Evolutionary conservation across 2,797 vertebrate species (phyloP), one percentile per base, ranked within the genome.

Genomic region (Leuciscus waleckii): DNA sequence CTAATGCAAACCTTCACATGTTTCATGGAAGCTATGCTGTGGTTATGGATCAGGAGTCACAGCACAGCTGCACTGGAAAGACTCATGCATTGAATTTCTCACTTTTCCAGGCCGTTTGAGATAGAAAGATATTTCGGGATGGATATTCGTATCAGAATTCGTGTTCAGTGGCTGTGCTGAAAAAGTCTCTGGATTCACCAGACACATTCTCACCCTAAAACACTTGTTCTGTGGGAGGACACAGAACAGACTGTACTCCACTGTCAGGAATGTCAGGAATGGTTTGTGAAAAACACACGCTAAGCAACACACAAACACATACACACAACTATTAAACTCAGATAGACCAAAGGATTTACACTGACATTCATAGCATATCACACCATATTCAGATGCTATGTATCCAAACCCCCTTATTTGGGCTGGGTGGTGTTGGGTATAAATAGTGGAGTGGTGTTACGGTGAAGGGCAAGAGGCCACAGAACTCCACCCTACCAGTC

Each of bases 351-450:
- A 63, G 19, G 32, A 81, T 67, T 63, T 32, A 83, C 32, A 43
- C 43, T 32, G 37, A 76, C 21, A 26, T 39, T 21, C 65, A 68
- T 41, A 86, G 35, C 21, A 71, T 61, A 67, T 73, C 56, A 79
- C n/a, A 13, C 29, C 49, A 74, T 68, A 82, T 23, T 51, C 54
- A 80, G 35, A 81, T 75, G 58, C 65, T 54, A 58, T 54, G 46
- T 87, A 83, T 86, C 75, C 88, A 82, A 88, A 90, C 71, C 90
- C 87, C 86, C 90, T 93, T 91, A 92, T 92, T 93, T 92, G 89
- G 89, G 69, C 79, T 84, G 87, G 87, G 86, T 88, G 86, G 86
- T 87, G 83, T 86, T 80, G 67, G 67, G 78, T 90, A 89, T 87
- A 90, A 89, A 90, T 90, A 90, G 90, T 89, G 89, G 83, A 86